phyloP scores from a whole-genome alignment of 2,888 invertebrate genomes.

The Morpho achilles region DNA sequence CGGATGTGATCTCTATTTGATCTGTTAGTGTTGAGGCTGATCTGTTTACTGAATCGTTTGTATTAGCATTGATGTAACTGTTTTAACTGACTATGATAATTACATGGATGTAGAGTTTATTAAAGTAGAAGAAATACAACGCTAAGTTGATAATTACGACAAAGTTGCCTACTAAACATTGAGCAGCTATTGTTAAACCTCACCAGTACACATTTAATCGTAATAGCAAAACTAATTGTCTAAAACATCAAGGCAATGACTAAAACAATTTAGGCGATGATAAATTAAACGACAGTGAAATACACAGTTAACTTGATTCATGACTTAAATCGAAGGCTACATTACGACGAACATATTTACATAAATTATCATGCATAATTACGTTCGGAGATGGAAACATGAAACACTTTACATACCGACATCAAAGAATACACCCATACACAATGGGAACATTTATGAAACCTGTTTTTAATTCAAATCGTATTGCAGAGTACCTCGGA shows the following conservation, averaged over 20 bases:
- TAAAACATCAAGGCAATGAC: not conserved
- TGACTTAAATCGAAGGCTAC: conserved; percentile 15
- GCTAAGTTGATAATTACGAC: no score
- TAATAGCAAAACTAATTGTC: not conserved
- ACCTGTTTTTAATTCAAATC: not conserved
- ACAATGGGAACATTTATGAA: not conserved
- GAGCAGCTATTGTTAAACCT: not conserved
- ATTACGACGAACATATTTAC: conserved; percentile 13
- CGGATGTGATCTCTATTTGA: conserved; percentile 26
- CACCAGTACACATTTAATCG: not conserved
- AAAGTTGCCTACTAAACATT: not conserved
- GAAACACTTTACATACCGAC: conserved; percentile 9
- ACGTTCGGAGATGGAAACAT: conserved; percentile 10
- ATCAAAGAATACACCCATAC: conserved; percentile 1
- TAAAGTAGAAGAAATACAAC: no score
- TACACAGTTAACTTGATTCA: conserved; percentile 16
- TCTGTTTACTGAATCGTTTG: conserved; percentile 12
- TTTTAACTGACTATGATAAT: not conserved
- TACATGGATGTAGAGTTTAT: not conserved
- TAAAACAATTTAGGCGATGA: conserved; percentile 18
- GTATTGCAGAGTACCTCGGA: not conserved
- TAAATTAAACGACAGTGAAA: conserved; percentile 6
- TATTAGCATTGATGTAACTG: not conserved
- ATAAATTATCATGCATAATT: conserved; percentile 21
- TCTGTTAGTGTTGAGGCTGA: conserved; percentile 40